phyloP scores from a whole-genome alignment of 2,888 invertebrate species.

The Heliconius hortense region DNA sequence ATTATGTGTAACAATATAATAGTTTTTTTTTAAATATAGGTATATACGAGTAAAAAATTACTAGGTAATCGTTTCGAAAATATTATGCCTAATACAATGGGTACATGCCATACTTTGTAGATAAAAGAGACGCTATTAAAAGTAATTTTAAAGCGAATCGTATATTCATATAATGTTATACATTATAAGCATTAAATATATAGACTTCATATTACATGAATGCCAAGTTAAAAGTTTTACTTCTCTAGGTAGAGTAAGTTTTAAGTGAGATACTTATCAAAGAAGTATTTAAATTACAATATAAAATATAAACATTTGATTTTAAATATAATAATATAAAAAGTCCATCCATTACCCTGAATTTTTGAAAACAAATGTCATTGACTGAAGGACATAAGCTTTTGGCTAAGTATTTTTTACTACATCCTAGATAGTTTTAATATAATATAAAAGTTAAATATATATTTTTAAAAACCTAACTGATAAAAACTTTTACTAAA shows the following conservation, averaged over 20 bases:
- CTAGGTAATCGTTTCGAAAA: conserved; percentile 4
- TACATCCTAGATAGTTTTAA: background rate
- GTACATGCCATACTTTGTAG: background rate
- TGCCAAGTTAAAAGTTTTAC: conserved; percentile 5
- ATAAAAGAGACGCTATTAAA: conserved; percentile 12
- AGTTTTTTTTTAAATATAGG: background rate
- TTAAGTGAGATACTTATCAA: background rate
- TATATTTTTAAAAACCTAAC: background rate
- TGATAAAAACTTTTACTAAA: background rate
- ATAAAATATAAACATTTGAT: background rate
- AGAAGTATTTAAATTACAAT: conserved; percentile 1
- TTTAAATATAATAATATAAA: background rate
- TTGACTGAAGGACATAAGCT: background rate
- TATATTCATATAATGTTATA: background rate
- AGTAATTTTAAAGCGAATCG: background rate
- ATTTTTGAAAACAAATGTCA: background rate
- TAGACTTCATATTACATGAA: background rate
- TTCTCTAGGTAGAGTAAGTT: background rate
- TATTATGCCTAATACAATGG: background rate
- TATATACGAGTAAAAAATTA: conserved; percentile 15
- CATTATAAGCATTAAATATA: background rate
- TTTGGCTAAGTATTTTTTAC: background rate
- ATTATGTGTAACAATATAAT: background rate
- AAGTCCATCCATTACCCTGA: conserved; percentile 22
- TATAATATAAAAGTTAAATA: background rate